Evolutionary conservation across 2,888 invertebrate species (phyloP).

Genomic region (Pecten maximus): DNA sequence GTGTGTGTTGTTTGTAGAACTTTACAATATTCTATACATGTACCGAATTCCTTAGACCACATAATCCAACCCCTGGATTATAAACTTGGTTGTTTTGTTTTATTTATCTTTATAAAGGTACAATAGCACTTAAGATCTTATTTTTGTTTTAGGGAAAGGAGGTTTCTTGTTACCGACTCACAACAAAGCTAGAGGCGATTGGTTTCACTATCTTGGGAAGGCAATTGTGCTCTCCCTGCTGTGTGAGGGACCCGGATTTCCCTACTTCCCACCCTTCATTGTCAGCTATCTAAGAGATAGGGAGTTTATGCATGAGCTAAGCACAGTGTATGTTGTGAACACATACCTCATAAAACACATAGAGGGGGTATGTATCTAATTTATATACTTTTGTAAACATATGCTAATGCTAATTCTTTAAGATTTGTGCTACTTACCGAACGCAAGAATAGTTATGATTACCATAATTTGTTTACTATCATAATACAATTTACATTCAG

Average conservation of each 20-base stretch:
- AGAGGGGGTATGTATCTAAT: constrained; percentile 46
- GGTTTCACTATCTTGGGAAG: constrained; percentile 58
- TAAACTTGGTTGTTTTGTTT: too few species aligned
- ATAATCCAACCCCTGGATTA: too few species aligned
- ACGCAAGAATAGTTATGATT: too few species aligned
- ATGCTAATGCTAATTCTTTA: too few species aligned
- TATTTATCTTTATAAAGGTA: too few species aligned
- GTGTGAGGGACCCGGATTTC: constrained; percentile 61
- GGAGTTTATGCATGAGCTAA: constrained; percentile 59
- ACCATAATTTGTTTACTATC: too few species aligned
- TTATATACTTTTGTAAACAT: too few species aligned
- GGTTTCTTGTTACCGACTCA: constrained; percentile 59
- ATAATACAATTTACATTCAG: too few species aligned
- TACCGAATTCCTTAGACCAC: too few species aligned
- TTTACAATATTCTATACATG: too few species aligned
- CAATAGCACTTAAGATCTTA: background rate
- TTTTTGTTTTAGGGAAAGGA: constrained; percentile 43
- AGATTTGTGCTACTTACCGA: too few species aligned
- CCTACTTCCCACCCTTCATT: constrained; percentile 60
- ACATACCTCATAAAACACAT: constrained; percentile 54
- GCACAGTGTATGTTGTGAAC: constrained; percentile 57
- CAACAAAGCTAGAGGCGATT: constrained; percentile 55
- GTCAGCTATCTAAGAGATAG: constrained; percentile 55
- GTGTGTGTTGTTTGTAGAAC: too few species aligned
- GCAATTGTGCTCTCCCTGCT: constrained; percentile 57